Evolutionary conservation across 2,797 vertebrate species (phyloP).

Genomic region (Telmatherina bonti): DNA sequence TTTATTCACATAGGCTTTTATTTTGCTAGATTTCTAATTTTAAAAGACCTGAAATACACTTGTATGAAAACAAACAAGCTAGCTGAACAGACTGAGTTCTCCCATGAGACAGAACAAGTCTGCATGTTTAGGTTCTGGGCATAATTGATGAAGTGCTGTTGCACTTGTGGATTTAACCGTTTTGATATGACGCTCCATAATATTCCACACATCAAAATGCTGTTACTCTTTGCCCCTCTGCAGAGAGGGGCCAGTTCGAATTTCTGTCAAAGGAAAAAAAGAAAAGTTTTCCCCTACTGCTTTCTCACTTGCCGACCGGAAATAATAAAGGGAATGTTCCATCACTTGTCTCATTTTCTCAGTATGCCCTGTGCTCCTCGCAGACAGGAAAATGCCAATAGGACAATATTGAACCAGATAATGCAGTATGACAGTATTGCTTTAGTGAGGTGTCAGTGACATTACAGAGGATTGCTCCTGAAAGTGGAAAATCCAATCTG

Average conservation of each 20-base stretch:
- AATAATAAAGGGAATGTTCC: constrained; percentile 63
- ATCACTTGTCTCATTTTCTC: constrained; percentile 61
- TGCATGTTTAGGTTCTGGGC: constrained; percentile 48
- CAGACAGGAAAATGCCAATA: constrained; percentile 70
- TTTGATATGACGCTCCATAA: constrained; percentile 37
- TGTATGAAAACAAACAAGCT: constrained; percentile 27
- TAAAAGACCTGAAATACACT: not conserved
- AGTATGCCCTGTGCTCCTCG: constrained; percentile 41
- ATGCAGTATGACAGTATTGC: constrained; percentile 64
- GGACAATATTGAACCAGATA: constrained; percentile 71
- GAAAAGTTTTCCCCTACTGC: constrained; percentile 20
- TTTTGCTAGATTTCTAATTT: constrained; percentile 10
- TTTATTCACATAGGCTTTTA: not conserved
- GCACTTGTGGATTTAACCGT: constrained; percentile 38
- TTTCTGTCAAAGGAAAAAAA: constrained; percentile 61
- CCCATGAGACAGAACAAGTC: constrained; percentile 50
- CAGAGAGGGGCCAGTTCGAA: constrained; percentile 39
- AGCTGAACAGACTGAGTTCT: constrained; percentile 30
- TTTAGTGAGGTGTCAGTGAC: constrained; percentile 70
- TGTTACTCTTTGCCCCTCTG: constrained; percentile 42
- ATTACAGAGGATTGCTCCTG: constrained; percentile 68
- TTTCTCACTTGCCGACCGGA: constrained; percentile 31
- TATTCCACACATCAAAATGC: constrained; percentile 43
- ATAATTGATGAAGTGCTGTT: constrained; percentile 63
- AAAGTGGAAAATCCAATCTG: constrained; percentile 79